Evolutionary conservation across 2,797 vertebrate species (phyloP).

Genomic region (Gorsachius magnificus): DNA sequence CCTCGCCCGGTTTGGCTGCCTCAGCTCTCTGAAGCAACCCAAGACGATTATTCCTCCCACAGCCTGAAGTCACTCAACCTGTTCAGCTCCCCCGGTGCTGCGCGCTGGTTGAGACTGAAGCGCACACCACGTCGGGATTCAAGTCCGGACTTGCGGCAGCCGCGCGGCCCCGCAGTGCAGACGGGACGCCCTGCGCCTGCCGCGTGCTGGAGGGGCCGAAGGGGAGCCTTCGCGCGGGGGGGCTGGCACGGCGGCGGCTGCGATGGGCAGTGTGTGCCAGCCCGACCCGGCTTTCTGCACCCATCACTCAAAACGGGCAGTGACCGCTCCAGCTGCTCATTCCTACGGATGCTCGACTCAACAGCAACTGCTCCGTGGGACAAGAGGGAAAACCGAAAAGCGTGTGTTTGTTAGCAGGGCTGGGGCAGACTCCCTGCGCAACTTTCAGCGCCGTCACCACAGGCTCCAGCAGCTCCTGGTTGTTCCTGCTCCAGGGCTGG

Average conservation of each 20-base stretch:
- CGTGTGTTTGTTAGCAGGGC: too few species aligned
- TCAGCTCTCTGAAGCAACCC: slow-evolving; percentile 8
- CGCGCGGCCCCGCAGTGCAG: neutral
- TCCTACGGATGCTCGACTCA: accelerated
- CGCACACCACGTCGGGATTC: neutral
- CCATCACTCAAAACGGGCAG: accelerated
- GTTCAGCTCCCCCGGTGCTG: slow-evolving; percentile 50
- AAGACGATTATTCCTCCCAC: slow-evolving; percentile 60
- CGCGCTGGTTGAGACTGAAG: neutral
- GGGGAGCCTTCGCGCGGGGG: neutral
- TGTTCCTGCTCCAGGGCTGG: accelerated
- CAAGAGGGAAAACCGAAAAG: accelerated
- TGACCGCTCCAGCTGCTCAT: accelerated
- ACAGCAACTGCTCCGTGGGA: accelerated
- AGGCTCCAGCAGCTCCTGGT: neutral
- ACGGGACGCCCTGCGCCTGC: neutral
- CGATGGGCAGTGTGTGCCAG: neutral
- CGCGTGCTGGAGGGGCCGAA: accelerated
- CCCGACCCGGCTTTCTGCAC: accelerated
- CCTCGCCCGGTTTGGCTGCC: neutral
- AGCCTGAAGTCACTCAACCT: slow-evolving; percentile 51
- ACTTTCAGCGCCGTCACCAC: accelerated
- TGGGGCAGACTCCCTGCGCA: accelerated
- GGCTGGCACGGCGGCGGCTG: neutral
- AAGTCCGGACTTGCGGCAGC: slow-evolving; percentile 14